Base-by-base conservation (phyloP, 2,888 invertebrate species). In the Drosophila formosana region DNA sequence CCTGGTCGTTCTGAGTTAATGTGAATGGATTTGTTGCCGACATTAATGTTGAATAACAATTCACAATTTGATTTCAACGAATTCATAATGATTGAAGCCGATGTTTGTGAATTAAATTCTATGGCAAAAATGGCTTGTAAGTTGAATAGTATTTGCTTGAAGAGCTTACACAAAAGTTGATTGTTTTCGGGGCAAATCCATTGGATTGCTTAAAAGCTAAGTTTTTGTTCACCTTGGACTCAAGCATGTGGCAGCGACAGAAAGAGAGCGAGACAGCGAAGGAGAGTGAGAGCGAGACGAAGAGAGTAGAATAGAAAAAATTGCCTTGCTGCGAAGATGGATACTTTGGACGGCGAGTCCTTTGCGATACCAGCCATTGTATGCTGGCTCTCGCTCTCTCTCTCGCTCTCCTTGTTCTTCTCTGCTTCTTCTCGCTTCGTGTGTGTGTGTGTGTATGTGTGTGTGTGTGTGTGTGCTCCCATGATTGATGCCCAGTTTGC, bases 401-500 rank as follows among this genome's bases (percentile, higher is more conserved):
- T 34, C 11, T 34, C 32, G 11, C 23, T 26, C 9, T 34, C 32
- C 77, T 58, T 65, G 39, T 34, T 26, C 30, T 51, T 37, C 55
- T 66, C 51, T 1, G 25, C 28, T 8, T 41, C 57, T 61, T 50
- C 34, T 45, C 5, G 37, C 34, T 11, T 28, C 49, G 45, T 66
- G 63, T 55, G 39, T 50, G 47, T 49, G n/a, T n/a, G 50, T 50
- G 61, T 26, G 49, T 61, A 58, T 55, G 58, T 56, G 32, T 66
- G 52, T 34, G 43, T 62, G 66, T 66, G 64, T 62, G 56, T 68
- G 72, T 78, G 69, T 75, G 65, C 30, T 70, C 53, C 61, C 77
- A 85, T 80, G 89, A 88, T 84, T 84, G 84, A 84, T 84, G 88
- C 88, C 81, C 83, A 83, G 83, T 80, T 87, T 81, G 84, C 87